Conservation (phyloP, 2,888 invertebrate genomes). For the Lysandra coridon region DNA sequence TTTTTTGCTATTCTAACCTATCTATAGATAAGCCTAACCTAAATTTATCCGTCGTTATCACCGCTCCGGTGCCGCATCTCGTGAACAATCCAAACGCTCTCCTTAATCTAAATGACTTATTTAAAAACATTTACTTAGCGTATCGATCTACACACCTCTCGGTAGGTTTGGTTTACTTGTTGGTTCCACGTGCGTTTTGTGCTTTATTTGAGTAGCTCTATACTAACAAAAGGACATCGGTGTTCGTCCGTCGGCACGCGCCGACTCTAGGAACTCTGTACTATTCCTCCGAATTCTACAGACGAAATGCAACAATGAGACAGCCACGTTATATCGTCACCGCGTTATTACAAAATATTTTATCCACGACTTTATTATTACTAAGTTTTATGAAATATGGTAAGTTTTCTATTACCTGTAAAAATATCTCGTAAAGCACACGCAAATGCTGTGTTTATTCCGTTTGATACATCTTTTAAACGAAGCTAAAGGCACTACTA, state of each 20-base stretch:
- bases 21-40: slow-evolving; percentile 74
- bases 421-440: slow-evolving; percentile 77
- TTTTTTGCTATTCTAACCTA: slow-evolving; percentile 77
- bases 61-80: slow-evolving; percentile 62
- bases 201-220: slow-evolving; percentile 53
- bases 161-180: slow-evolving; percentile 68
- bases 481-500: slow-evolving; percentile 79
- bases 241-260: slow-evolving; percentile 62
- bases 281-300: slow-evolving; percentile 58
- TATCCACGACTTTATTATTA: slow-evolving; percentile 68
- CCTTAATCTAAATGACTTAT: slow-evolving; percentile 75
- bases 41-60: slow-evolving; percentile 68
- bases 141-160: slow-evolving; percentile 60
- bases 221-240: slow-evolving; percentile 50
- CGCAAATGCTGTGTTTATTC: slow-evolving; percentile 68
- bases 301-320: slow-evolving; percentile 75
- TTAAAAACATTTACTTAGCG: slow-evolving; percentile 76
- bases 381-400: slow-evolving; percentile 73
- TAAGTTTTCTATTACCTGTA: slow-evolving; percentile 75
- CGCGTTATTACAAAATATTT: slow-evolving; percentile 70
- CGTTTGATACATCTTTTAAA: slow-evolving; percentile 62
- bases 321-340: slow-evolving; percentile 67
- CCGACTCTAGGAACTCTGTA: slow-evolving; percentile 72
- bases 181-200: slow-evolving; percentile 70
- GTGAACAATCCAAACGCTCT: slow-evolving; percentile 66